Evolutionary conservation across 2,888 invertebrate species (phyloP).

Genomic region (Aspidapion aeneum): DNA sequence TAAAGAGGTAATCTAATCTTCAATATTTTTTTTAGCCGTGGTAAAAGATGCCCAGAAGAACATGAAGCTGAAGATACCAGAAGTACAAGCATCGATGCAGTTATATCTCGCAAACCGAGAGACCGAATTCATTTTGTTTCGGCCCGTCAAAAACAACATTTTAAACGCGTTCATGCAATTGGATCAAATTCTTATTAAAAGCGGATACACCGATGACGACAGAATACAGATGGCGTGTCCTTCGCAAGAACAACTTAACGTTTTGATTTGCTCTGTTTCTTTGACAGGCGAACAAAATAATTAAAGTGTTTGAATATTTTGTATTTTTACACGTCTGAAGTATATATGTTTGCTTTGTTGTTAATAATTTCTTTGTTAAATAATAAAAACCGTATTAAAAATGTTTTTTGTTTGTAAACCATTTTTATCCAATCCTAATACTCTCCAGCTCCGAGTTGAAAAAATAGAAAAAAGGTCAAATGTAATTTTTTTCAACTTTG

Average conservation of each 20-base stretch:
- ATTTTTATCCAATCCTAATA: too few species aligned
- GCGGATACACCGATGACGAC: slow-evolving; percentile 80
- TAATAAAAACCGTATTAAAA: too few species aligned
- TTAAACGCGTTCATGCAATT: slow-evolving; percentile 85
- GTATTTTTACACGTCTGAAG: too few species aligned
- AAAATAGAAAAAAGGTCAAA: too few species aligned
- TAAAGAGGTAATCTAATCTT: too few species aligned
- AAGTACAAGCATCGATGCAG: slow-evolving; percentile 85
- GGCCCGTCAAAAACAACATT: slow-evolving; percentile 91
- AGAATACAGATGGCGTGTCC: slow-evolving; percentile 84
- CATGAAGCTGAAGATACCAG: slow-evolving; percentile 76
- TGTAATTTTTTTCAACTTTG: too few species aligned
- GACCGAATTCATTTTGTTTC: slow-evolving; percentile 94
- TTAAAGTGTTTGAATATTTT: slow-evolving; percentile 4
- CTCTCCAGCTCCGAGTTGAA: too few species aligned
- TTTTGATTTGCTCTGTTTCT: slow-evolving; percentile 78
- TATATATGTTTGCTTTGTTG: too few species aligned
- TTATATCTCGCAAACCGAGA: slow-evolving; percentile 95
- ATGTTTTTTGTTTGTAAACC: too few species aligned
- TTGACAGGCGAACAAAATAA: slow-evolving; percentile 50
- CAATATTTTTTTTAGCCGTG: slow-evolving; percentile 34
- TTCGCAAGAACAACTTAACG: slow-evolving; percentile 89
- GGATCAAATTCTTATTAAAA: slow-evolving; percentile 68
- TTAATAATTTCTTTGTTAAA: too few species aligned
- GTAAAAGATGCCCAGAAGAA: slow-evolving; percentile 75